phyloP scores from a whole-genome alignment of 2,797 vertebrate species.

The Tarsius wallacei region DNA sequence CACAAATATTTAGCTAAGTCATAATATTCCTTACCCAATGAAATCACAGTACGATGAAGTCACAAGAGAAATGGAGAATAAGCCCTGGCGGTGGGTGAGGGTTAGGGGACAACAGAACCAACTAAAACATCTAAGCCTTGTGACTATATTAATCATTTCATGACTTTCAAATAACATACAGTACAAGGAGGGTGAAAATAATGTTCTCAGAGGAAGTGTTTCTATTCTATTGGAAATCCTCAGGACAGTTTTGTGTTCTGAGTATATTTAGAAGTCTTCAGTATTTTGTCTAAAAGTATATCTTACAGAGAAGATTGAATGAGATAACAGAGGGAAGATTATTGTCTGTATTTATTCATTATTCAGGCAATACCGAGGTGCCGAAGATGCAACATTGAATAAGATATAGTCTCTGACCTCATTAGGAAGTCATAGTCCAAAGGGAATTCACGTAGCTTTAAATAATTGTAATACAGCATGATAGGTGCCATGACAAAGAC shows the following conservation, averaged over 20 bases:
- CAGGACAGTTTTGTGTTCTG: neutral
- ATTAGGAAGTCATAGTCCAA: neutral
- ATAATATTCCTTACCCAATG: slow-evolving; percentile 1
- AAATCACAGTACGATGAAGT: slow-evolving; percentile 3
- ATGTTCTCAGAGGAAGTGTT: neutral
- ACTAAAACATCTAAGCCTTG: neutral
- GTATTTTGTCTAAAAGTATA: slow-evolving; percentile 57
- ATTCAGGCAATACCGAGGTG: neutral
- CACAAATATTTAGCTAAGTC: slow-evolving; percentile 57
- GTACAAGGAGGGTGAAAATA: slow-evolving; percentile 1
- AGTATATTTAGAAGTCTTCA: neutral
- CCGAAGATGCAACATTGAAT: neutral
- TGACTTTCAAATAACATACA: neutral
- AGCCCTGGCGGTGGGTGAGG: neutral
- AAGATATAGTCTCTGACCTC: slow-evolving; percentile 7
- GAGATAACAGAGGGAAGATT: neutral
- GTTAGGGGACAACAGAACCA: neutral
- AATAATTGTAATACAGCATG: neutral
- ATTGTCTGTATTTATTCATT: neutral
- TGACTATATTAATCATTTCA: neutral
- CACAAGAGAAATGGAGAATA: neutral
- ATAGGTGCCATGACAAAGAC: neutral
- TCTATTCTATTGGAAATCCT: neutral
- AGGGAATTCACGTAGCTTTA: neutral
- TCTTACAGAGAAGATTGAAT: slow-evolving; percentile 41